A percentile compares a stretch with the other conserved stretches of the same genome.
phyloP scores from a whole-genome alignment of 2,797 vertebrate genomes.

The Prunella strophiata region DNA sequence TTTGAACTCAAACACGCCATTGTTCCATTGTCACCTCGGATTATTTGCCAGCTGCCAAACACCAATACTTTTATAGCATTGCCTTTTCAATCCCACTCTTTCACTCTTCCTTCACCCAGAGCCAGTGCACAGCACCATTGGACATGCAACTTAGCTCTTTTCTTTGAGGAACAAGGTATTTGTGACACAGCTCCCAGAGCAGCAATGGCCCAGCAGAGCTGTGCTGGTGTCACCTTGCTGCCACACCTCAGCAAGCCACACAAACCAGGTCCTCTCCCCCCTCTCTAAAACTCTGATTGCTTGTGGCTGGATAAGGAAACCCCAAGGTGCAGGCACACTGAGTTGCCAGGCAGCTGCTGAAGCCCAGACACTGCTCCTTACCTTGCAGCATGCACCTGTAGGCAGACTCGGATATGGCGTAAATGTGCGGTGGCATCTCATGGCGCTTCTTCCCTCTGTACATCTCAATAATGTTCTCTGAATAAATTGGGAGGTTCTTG shows the following conservation, averaged over 20 bases:
- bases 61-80: not conserved
- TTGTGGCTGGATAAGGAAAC: fast-evolving
- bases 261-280: fast-evolving
- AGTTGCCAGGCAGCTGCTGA: not conserved
- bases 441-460: slow-evolving; percentile 98
- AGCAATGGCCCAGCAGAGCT: not conserved
- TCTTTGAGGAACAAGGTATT: not conserved
- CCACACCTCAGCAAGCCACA: not conserved
- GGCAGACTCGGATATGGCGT: slow-evolving; percentile 96
- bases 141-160: not conserved
- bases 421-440: slow-evolving; percentile 98
- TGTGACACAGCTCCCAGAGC: not conserved
- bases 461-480: slow-evolving; percentile 99
- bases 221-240: not conserved
- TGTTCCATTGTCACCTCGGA: not conserved
- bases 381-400: slow-evolving; percentile 99
- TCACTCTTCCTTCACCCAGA: not conserved
- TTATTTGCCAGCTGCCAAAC: not conserved
- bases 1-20: not conserved
- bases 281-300: not conserved
- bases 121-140: not conserved
- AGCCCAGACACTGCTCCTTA: slow-evolving; percentile 52
- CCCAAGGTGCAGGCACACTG: fast-evolving
- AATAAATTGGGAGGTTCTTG: slow-evolving; percentile 98
- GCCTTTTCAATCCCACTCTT: not conserved